Evolutionary conservation across 2,888 invertebrate genomes (phyloP).

Genomic region (Asteroscopus sphinx): DNA sequence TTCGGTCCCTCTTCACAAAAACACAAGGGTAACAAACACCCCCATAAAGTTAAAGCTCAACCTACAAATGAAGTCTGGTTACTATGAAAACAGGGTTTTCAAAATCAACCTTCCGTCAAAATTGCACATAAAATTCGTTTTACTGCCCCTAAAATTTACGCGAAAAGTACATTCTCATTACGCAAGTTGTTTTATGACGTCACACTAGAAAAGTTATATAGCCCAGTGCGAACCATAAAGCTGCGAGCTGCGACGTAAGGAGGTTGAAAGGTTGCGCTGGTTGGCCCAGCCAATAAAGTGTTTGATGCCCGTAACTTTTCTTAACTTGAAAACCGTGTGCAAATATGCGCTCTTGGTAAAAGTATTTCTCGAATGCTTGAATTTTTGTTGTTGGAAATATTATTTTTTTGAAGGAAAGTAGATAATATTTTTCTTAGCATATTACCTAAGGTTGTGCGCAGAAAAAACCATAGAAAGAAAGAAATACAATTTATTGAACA

Average conservation of each 20-base stretch:
- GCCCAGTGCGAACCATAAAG: slow-evolving; percentile 46
- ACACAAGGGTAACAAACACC: slow-evolving; percentile 15
- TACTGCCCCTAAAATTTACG: slow-evolving; percentile 52
- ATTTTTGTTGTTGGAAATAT: slow-evolving; percentile 28
- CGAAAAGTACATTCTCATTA: slow-evolving; percentile 54
- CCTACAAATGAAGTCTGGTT: slow-evolving; percentile 33
- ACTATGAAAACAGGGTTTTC: slow-evolving; percentile 40
- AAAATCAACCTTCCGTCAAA: slow-evolving; percentile 52
- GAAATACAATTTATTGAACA: too few species aligned
- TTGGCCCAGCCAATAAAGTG: slow-evolving; percentile 41
- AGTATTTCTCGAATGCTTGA: slow-evolving; percentile 38
- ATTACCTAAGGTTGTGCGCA: too few species aligned
- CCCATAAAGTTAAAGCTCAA: slow-evolving; percentile 22
- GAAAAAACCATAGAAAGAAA: too few species aligned
- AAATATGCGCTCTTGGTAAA: slow-evolving; percentile 48
- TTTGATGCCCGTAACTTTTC: slow-evolving; percentile 30
- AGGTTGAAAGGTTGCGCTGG: slow-evolving; percentile 31
- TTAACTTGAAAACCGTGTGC: slow-evolving; percentile 37
- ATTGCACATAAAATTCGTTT: slow-evolving; percentile 52
- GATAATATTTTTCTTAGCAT: too few species aligned
- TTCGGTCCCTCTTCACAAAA: not conserved
- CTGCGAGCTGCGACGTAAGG: slow-evolving; percentile 37
- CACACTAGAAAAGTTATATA: slow-evolving; percentile 57
- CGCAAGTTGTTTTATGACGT: slow-evolving; percentile 56
- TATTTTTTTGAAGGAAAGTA: not conserved